Evolutionary conservation across 2,113 vertebrate species (phyloP).

Genomic region (Notarius quadriscutis): DNA sequence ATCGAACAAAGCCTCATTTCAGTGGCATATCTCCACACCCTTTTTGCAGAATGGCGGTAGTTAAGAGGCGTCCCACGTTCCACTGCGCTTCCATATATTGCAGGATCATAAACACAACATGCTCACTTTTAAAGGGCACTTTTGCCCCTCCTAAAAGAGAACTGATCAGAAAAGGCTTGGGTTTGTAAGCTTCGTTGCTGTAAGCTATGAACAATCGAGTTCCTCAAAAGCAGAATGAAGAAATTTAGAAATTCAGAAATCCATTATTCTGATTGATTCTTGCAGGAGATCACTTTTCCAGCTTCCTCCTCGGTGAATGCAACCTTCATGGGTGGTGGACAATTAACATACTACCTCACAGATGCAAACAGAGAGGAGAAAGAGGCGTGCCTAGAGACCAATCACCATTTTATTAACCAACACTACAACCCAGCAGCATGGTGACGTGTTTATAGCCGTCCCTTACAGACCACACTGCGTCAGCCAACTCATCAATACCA

Average conservation of each 20-base stretch:
- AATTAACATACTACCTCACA: constrained; percentile 21
- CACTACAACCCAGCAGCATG: constrained; percentile 26
- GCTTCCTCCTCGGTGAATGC: constrained; percentile 7
- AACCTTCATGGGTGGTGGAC: constrained; percentile 22
- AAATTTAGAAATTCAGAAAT: constrained; percentile 16
- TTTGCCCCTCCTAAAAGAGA: constrained; percentile 15
- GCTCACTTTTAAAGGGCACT: constrained; percentile 3
- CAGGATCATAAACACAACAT: constrained; percentile 47
- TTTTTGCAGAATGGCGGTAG: constrained; percentile 39
- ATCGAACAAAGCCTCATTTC: constrained; percentile 38
- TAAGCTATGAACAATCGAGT: not conserved
- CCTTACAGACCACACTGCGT: constrained; percentile 22
- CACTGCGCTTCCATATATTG: constrained; percentile 54
- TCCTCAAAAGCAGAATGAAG: constrained; percentile 14
- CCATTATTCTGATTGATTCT: constrained; percentile 35
- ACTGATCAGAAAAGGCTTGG: constrained; percentile 7
- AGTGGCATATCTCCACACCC: constrained; percentile 29
- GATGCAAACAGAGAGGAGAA: constrained; percentile 27
- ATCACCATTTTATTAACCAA: constrained; percentile 47
- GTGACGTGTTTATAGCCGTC: constrained; percentile 31
- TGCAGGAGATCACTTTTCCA: constrained; percentile 34
- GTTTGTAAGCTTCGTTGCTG: not conserved
- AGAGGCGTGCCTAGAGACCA: constrained; percentile 20
- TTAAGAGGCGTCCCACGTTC: constrained; percentile 54
- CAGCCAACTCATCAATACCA: constrained; percentile 37